Percentiles rank a stretch among this genome's conserved stretches.
Evolutionary conservation across 2,888 invertebrate genomes (phyloP).

Genomic region (Ethmia dodecea): DNA sequence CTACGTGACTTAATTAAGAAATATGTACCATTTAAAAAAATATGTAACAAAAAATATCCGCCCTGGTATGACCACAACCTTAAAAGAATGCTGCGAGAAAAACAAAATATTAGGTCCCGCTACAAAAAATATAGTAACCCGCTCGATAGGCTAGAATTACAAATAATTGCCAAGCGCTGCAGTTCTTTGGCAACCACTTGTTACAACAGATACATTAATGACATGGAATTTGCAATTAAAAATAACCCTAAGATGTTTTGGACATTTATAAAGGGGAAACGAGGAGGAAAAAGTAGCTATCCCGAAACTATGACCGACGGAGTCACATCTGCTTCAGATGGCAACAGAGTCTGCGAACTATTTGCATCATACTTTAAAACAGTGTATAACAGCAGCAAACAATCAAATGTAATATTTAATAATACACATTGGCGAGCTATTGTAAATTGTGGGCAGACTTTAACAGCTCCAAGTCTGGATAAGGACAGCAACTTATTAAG

Average conservation of each 20-base stretch:
- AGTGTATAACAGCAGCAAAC: neutral
- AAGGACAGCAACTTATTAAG: neutral
- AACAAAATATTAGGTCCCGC: neutral
- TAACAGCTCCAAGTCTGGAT: neutral
- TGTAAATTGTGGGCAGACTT: neutral
- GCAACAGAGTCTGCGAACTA: constrained; percentile 1
- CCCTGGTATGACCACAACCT: neutral
- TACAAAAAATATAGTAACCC: constrained; percentile 1
- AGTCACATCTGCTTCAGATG: neutral
- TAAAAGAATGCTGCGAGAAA: neutral
- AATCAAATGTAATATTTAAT: neutral
- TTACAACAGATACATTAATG: neutral
- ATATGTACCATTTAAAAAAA: neutral
- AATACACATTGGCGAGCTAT: neutral
- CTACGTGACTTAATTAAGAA: neutral
- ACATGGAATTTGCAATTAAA: neutral
- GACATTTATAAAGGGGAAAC: constrained; percentile 2
- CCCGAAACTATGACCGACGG: constrained; percentile 1
- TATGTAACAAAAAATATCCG: neutral
- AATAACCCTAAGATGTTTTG: constrained; percentile 1
- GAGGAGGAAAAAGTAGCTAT: constrained; percentile 1
- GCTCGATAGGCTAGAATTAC: neutral
- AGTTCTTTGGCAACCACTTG: neutral
- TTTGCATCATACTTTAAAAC: constrained; percentile 1
- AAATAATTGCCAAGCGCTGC: neutral